A percentile compares a stretch with the other conserved stretches of the same genome.
These are phyloP conservation scores for Ryuthela nishihirai DNA, from an alignment of 2,888 invertebrate genomes.

Conservation along the genomic window DNA sequence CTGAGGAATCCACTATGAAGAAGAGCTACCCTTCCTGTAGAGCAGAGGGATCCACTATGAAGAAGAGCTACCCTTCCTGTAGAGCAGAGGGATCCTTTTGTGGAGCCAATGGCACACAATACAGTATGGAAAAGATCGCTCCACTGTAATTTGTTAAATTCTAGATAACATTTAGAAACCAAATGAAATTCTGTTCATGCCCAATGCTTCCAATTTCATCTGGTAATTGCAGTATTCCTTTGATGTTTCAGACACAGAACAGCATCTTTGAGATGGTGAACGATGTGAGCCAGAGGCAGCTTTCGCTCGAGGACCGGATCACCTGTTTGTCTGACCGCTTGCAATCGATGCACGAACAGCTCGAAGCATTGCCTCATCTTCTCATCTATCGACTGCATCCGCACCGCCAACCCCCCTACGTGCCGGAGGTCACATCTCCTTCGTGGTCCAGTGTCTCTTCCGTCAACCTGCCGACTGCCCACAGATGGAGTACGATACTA, in stretches of 20 bases:
- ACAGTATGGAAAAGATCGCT: too few species aligned
- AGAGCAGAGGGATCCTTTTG: too few species aligned
- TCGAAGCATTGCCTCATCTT: conserved; percentile 22
- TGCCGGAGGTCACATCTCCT: conserved; percentile 6
- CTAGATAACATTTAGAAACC: too few species aligned
- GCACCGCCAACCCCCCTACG: conserved; percentile 12
- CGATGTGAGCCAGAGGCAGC: conserved; percentile 92
- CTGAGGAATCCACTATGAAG: too few species aligned
- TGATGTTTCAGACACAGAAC: conserved; percentile 83
- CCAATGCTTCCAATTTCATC: too few species aligned
- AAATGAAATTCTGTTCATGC: too few species aligned
- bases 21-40: too few species aligned
- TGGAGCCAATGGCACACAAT: too few species aligned
- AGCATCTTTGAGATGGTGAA: conserved; percentile 97
- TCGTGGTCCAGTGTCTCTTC: conserved; percentile 35
- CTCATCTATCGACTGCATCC: conserved; percentile 20
- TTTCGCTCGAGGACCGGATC: conserved; percentile 86
- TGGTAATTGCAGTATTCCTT: too few species aligned
- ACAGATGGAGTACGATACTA: conserved; percentile 21
- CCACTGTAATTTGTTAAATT: too few species aligned
- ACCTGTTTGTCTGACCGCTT: conserved; percentile 90
- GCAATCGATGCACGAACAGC: conserved; percentile 32
- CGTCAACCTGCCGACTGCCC: conserved; percentile 28
- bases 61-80: too few species aligned
- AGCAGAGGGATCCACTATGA: too few species aligned